These are phyloP conservation scores for Malacoraja senta DNA, from an alignment of 2,797 vertebrate species.

Conservation along the genomic window DNA sequence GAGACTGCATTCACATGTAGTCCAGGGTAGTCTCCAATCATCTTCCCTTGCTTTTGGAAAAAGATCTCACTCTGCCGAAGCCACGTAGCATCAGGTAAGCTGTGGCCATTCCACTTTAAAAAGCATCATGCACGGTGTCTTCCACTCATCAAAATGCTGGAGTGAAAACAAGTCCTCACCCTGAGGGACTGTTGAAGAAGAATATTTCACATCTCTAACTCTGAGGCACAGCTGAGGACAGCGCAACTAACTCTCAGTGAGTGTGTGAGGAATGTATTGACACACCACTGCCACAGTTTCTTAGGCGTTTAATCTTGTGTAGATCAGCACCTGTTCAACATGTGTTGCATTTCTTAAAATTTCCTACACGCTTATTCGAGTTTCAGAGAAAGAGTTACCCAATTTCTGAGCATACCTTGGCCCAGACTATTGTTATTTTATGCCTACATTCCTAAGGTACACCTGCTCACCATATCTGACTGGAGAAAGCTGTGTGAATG, in stretches of 20 bases:
- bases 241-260: neutral
- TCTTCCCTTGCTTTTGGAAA: too few species aligned
- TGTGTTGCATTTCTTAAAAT: neutral
- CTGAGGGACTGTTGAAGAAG: too few species aligned
- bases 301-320: conserved; percentile 4
- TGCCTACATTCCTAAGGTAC: conserved; percentile 27
- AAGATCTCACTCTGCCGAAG: too few species aligned
- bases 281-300: neutral
- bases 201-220: neutral
- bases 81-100: too few species aligned
- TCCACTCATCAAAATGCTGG: too few species aligned
- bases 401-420: conserved; percentile 31
- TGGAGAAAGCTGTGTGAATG: conserved; percentile 17
- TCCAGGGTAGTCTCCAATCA: too few species aligned
- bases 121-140: too few species aligned
- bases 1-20: too few species aligned
- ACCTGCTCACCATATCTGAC: conserved; percentile 33
- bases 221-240: neutral
- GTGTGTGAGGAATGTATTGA: neutral
- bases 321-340: neutral
- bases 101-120: too few species aligned
- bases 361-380: neutral
- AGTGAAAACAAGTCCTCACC: too few species aligned
- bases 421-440: neutral
- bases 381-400: conserved; percentile 20